Base-by-base conservation (phyloP, 2,888 invertebrate species). In the Hermodice carunculata region DNA sequence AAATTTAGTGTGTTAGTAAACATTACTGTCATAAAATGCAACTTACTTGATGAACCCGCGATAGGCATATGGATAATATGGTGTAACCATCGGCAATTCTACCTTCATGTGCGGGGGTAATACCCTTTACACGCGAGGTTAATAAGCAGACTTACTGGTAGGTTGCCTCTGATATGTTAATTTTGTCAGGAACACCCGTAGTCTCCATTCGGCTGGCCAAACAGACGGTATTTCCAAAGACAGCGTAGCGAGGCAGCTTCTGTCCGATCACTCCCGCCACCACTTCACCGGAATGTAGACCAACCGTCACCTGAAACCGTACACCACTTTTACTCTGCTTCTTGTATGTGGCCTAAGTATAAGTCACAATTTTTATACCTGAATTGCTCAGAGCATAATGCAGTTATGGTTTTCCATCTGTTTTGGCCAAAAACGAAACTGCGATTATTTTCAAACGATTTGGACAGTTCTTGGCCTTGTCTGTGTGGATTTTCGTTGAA, bases 181-280 rank as follows among this genome's bases (percentile, higher is more conserved):
- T 80, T 43, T 70, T 71, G 14, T 81, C 81, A 28, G 80, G 77
- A n/a, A 76, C 73, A 1, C 83, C 82, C 0, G 80, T 82, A 14
- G 81, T 83, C 69, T 84, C 84, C 19, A 82, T 83, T 19, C 84
- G 66, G 54, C 81, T 81, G 42, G 83, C 82, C 22, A 83, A 64
- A 67, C 83, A 83, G n/a, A 84, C 84, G 0, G 83, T 81, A 71
- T 81, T 82, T 14, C 84, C 84, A 66, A 84, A 84, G 65, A 84
- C 70, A 70, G 81, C 83, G 68, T 82, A 84, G 31, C 81, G 71
- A 0, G 83, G 84, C 78, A 84, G 79, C 69, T 78, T 76, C 69
- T 83, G 82, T 0, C 84, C 84, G 14, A 83, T 81, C 6, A 84
- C 84, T 4, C 83, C 83, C 0, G 83, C 82, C 53, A 83, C 82